Evolutionary conservation across 2,797 vertebrate species (phyloP).

Genomic region (Arrhamphus sclerolepis): DNA sequence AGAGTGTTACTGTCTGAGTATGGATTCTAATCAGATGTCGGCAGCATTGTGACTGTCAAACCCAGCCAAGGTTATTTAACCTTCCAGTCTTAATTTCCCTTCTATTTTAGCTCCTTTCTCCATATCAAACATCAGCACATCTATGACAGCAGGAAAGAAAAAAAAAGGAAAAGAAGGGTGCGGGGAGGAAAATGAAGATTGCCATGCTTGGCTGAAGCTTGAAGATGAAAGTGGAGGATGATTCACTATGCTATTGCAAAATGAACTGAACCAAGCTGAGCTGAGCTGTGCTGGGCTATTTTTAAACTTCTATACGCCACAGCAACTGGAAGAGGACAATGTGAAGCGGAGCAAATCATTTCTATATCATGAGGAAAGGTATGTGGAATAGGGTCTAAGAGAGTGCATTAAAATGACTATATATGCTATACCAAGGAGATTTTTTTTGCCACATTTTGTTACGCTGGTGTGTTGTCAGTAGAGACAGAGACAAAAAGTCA

Average conservation of each 20-base stretch:
- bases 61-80: constrained; percentile 80
- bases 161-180: constrained; percentile 53
- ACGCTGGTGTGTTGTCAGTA: constrained; percentile 3
- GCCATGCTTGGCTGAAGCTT: constrained; percentile 77
- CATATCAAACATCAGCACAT: constrained; percentile 79
- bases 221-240: constrained; percentile 77
- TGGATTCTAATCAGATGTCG: constrained; percentile 76
- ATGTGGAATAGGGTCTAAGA: constrained; percentile 29
- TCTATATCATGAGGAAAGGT: constrained; percentile 55
- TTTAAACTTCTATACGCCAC: constrained; percentile 70
- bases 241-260: constrained; percentile 76
- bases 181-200: constrained; percentile 76
- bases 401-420: constrained; percentile 16
- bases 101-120: constrained; percentile 77
- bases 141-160: constrained; percentile 36
- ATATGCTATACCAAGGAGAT: not conserved
- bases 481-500: not conserved
- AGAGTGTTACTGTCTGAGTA: constrained; percentile 66
- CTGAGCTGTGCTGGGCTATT: constrained; percentile 69
- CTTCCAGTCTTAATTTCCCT: constrained; percentile 80
- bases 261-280: constrained; percentile 75
- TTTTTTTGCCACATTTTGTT: constrained; percentile 2
- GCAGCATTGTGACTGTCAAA: constrained; percentile 81
- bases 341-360: constrained; percentile 58
- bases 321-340: constrained; percentile 65